phyloP scores from a whole-genome alignment of 2,888 invertebrate species.

The Brenthis hecate region DNA sequence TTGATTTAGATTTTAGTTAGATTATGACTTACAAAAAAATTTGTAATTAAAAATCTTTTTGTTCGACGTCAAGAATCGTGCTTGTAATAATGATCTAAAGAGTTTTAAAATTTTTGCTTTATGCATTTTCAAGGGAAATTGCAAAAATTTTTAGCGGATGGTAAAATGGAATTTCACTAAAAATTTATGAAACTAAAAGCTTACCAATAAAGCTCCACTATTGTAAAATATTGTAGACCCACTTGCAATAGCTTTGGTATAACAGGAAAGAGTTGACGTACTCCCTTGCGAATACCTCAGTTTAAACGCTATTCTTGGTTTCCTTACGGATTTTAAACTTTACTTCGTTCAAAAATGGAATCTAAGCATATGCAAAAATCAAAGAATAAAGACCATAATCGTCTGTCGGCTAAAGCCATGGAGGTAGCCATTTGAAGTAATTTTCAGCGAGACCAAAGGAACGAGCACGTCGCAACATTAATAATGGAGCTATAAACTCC shows the following conservation, averaged over 20 bases:
- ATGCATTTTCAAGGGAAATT: too few species aligned
- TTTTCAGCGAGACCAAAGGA: constrained; percentile 46
- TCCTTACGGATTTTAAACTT: constrained; percentile 18
- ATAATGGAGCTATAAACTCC: constrained; percentile 68
- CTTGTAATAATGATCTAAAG: neutral
- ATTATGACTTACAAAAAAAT: neutral
- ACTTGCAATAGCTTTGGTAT: constrained; percentile 11
- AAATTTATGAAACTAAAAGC: constrained; percentile 14
- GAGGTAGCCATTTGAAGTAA: constrained; percentile 48
- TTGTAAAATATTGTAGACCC: constrained; percentile 7
- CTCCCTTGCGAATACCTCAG: constrained; percentile 28
- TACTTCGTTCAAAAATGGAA: constrained; percentile 20
- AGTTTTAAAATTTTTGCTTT: neutral
- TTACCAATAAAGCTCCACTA: constrained; percentile 17
- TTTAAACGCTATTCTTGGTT: constrained; percentile 28
- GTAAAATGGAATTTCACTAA: neutral
- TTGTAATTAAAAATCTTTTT: neutral
- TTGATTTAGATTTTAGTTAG: neutral
- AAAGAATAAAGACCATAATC: constrained; percentile 43
- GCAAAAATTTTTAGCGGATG: too few species aligned
- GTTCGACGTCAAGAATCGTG: neutral
- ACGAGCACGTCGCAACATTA: constrained; percentile 61
- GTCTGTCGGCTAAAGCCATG: constrained; percentile 34
- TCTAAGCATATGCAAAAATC: constrained; percentile 27
- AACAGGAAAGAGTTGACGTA: constrained; percentile 26